phyloP scores from a whole-genome alignment of 2,888 invertebrate species.

The Limnephilus lunatus region DNA sequence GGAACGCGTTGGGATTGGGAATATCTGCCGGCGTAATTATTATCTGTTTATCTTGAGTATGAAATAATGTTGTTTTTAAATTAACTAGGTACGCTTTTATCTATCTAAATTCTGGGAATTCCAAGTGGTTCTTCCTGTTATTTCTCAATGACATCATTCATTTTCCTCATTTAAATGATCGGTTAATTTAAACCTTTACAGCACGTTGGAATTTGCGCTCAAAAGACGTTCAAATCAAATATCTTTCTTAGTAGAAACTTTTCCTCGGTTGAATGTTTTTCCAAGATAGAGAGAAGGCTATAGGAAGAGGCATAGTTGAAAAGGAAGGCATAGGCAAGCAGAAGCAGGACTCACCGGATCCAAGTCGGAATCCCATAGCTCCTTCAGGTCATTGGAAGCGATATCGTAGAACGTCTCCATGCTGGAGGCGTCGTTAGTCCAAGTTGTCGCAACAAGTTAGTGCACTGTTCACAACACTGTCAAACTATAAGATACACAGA shows the following conservation, averaged over 20 bases:
- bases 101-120: background rate
- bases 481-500: constrained; percentile 49
- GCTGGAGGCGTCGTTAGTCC: constrained; percentile 67
- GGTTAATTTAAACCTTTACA: background rate
- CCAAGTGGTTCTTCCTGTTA: background rate
- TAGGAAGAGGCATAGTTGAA: background rate
- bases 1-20: background rate
- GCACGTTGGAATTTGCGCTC: background rate
- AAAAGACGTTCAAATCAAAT: background rate
- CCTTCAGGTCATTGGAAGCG: constrained; percentile 85
- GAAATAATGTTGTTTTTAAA: background rate
- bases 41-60: background rate
- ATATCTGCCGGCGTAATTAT: constrained; percentile 15
- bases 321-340: background rate
- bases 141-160: background rate
- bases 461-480: constrained; percentile 51
- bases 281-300: no score
- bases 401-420: constrained; percentile 88
- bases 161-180: background rate
- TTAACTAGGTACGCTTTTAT: background rate
- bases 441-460: constrained; percentile 28
- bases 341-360: constrained; percentile 83
- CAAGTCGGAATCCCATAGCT: constrained; percentile 89
- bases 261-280: background rate
- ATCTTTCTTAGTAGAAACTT: background rate